Evolutionary conservation across 2,888 invertebrate genomes (phyloP).

Genomic region (Norana najaformis): DNA sequence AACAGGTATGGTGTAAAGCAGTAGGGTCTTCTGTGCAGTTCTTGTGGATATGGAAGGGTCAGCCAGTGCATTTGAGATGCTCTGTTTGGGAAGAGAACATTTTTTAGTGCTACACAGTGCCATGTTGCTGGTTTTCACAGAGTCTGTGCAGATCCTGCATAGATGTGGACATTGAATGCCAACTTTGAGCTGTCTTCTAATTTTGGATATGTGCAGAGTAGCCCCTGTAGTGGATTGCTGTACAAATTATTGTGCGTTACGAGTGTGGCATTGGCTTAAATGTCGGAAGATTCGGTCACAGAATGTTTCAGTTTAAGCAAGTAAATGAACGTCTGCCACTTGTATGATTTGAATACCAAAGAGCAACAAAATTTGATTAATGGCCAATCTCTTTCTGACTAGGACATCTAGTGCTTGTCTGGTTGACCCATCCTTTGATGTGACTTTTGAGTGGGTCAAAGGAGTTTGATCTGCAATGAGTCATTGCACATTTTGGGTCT

Average conservation of each 20-base stretch:
- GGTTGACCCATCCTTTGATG: neutral
- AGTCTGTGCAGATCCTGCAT: neutral
- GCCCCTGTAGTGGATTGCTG: neutral
- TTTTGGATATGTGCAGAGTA: neutral
- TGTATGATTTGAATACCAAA: too few relatives aligned
- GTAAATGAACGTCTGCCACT: neutral
- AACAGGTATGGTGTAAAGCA: conserved; percentile 35
- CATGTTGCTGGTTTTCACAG: neutral
- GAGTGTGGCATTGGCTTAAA: neutral
- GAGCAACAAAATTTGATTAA: neutral
- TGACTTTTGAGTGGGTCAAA: neutral
- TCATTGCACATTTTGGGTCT: too few relatives aligned
- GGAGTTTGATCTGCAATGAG: neutral
- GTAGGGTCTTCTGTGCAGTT: neutral
- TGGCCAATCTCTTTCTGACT: neutral
- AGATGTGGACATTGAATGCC: too few relatives aligned
- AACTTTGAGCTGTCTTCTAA: neutral
- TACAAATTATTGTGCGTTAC: neutral
- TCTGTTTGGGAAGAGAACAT: neutral
- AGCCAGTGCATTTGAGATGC: neutral
- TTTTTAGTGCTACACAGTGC: neutral
- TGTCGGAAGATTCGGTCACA: neutral
- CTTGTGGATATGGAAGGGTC: neutral
- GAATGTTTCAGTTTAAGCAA: neutral
- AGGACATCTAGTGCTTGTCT: neutral